A percentile compares a stretch with the other conserved stretches of the same genome.
Conservation (phyloP, 2,888 invertebrate genomes). For the Caenorhabditis wallacei region DNA sequence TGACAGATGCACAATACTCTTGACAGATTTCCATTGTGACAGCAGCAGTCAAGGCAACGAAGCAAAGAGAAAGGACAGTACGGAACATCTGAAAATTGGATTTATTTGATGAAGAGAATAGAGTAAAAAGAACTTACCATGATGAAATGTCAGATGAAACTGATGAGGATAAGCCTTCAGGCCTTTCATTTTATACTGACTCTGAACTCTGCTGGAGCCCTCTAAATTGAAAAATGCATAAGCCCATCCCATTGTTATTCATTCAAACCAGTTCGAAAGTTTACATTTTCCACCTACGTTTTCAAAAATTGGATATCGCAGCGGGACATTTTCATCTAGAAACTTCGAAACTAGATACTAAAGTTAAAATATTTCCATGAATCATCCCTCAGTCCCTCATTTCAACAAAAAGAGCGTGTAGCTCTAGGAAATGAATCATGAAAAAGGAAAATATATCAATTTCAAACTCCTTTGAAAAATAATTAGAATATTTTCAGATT, state of each 20-base stretch:
- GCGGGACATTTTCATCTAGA: too few species aligned
- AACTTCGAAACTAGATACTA: too few species aligned
- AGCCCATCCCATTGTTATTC: neutral
- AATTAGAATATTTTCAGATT: constrained; percentile 37
- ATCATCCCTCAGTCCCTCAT: too few species aligned
- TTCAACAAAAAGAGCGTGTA: too few species aligned
- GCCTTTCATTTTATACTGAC: neutral
- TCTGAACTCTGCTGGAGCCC: too few species aligned
- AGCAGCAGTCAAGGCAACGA: neutral
- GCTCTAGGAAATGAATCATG: too few species aligned
- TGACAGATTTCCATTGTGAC: neutral
- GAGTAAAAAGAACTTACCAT: neutral
- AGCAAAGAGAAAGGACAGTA: neutral
- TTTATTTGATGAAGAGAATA: neutral
- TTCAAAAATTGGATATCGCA: too few species aligned
- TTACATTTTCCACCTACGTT: neutral
- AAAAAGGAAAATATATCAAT: too few species aligned
- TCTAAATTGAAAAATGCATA: too few species aligned
- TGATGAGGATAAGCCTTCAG: neutral
- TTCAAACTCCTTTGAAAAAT: neutral
- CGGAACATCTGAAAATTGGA: constrained; percentile 11
- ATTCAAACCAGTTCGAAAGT: too few species aligned
- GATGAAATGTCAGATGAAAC: neutral
- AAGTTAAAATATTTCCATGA: too few species aligned
- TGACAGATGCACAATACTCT: neutral